These are phyloP conservation scores for Chelonus formosanus DNA, from an alignment of 2,888 invertebrate genomes.

Conservation along the genomic window DNA sequence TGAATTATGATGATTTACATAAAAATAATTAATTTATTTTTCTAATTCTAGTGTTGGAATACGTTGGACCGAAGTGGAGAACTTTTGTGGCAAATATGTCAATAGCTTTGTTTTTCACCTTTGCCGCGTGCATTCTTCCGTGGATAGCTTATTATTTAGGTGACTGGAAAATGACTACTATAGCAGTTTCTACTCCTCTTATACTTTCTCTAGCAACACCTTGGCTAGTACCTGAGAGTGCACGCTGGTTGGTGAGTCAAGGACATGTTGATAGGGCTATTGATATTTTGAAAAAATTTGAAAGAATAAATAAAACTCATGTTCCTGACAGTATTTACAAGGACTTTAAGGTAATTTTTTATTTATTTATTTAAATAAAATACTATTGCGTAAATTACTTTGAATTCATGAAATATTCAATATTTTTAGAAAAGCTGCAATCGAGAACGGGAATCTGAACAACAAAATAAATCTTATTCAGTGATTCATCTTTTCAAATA, in stretches of 20 bases:
- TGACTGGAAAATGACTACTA: constrained; percentile 82
- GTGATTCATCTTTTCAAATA: constrained; percentile 83
- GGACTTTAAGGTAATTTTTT: constrained; percentile 73
- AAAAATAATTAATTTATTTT: neutral
- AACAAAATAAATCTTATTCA: constrained; percentile 76
- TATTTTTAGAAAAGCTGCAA: constrained; percentile 66
- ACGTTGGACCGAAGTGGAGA: constrained; percentile 89
- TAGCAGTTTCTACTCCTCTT: constrained; percentile 82
- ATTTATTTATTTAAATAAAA: constrained; percentile 4
- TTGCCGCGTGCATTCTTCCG: constrained; percentile 80
- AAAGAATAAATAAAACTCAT: constrained; percentile 79
- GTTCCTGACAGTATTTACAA: constrained; percentile 79
- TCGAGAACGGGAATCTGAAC: constrained; percentile 76
- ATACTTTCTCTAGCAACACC: constrained; percentile 77
- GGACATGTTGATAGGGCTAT: constrained; percentile 83
- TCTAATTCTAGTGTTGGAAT: constrained; percentile 76
- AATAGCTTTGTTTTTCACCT: constrained; percentile 86
- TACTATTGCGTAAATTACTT: neutral
- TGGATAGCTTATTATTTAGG: constrained; percentile 85
- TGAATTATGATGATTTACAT: neutral
- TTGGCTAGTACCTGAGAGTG: constrained; percentile 84
- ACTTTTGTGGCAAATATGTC: constrained; percentile 93
- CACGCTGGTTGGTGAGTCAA: constrained; percentile 88
- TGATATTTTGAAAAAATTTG: constrained; percentile 80
- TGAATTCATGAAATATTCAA: neutral